phyloP scores from a whole-genome alignment of 2,797 vertebrate species.

The Onychomys arenicola region DNA sequence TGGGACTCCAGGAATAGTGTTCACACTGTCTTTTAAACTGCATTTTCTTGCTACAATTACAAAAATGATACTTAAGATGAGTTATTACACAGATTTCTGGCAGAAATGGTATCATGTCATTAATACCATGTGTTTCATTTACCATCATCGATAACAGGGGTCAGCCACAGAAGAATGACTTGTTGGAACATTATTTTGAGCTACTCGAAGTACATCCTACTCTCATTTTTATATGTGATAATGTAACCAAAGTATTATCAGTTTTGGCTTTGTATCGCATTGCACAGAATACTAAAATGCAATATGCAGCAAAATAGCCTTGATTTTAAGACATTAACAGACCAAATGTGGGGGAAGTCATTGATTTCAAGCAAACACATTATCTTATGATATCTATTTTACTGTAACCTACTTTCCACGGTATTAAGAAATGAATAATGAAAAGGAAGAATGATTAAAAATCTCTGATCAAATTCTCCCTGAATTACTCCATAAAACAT shows the following conservation, averaged over 20 bases:
- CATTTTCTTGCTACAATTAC: conserved; percentile 21
- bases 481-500: conserved; percentile 58
- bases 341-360: not conserved
- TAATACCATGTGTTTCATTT: not conserved
- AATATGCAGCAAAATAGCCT: not conserved
- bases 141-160: not conserved
- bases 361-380: not conserved
- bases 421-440: conserved; percentile 53
- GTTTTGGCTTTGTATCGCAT: conserved; percentile 29
- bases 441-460: conserved; percentile 74
- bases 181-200: conserved; percentile 56
- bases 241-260: not conserved
- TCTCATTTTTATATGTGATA: conserved; percentile 15
- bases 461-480: conserved; percentile 59
- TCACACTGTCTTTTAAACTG: not conserved
- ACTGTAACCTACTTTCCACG: conserved; percentile 54
- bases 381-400: conserved; percentile 46
- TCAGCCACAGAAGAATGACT: not conserved
- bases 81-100: not conserved
- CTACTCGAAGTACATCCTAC: not conserved
- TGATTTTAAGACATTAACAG: conserved; percentile 25
- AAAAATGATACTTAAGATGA: conserved; percentile 7
- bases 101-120: not conserved
- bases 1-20: not conserved
- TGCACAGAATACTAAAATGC: conserved; percentile 22